A percentile compares a stretch with the other conserved stretches of the same genome.
These are phyloP conservation scores for Regulus satrapa DNA, from an alignment of 2,113 vertebrate genomes.

Conservation along the genomic window DNA sequence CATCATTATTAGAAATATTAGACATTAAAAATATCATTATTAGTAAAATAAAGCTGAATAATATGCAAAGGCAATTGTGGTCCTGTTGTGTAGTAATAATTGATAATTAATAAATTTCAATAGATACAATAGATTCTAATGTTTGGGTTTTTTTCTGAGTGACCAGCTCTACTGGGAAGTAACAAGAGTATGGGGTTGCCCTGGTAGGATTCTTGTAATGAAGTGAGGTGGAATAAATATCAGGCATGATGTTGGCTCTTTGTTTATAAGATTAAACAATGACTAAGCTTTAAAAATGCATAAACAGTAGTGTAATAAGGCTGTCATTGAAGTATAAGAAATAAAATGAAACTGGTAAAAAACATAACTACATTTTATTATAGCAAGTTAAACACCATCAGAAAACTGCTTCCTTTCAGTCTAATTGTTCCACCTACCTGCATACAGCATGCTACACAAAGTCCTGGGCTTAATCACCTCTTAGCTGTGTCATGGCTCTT, in stretches of 20 bases:
- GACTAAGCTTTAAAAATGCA: conserved; percentile 24
- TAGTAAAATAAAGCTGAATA: background rate
- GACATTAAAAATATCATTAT: no score
- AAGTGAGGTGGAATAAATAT: background rate
- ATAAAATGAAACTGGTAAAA: conserved; percentile 30
- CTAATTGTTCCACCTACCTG: background rate
- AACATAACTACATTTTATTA: conserved; percentile 9
- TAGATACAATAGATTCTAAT: background rate
- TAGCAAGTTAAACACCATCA: background rate
- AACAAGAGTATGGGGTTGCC: background rate
- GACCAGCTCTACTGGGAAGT: background rate
- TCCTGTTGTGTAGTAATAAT: background rate
- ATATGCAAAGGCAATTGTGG: background rate
- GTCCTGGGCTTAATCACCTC: background rate
- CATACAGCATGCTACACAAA: background rate
- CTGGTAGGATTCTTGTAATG: background rate
- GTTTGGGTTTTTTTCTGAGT: background rate
- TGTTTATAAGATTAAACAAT: conserved; percentile 47
- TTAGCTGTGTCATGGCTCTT: background rate
- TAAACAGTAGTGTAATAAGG: conserved; percentile 15
- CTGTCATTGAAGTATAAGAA: background rate
- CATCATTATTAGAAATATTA: background rate
- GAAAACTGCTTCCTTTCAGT: background rate
- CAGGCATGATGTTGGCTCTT: background rate
- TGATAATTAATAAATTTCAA: background rate